Percentiles rank a stretch among this genome's conserved stretches.
phyloP scores from a whole-genome alignment of 2,888 invertebrate species.

The Hanleya hanleyi region DNA sequence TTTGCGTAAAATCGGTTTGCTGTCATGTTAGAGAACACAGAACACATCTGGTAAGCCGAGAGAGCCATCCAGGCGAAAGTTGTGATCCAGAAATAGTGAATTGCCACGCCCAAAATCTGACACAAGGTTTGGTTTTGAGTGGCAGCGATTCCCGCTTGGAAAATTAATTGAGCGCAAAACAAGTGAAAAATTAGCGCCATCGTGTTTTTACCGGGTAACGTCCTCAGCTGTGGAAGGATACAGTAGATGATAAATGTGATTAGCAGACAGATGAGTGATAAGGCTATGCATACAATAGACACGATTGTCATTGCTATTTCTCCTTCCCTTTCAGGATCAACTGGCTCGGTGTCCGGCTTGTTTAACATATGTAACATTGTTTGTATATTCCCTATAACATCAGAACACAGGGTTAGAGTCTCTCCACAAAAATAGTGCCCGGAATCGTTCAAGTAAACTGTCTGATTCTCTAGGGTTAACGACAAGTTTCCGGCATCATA shows the following conservation, averaged over 20 bases:
- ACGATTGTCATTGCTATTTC: background rate
- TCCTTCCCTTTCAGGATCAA: background rate
- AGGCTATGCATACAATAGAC: background rate
- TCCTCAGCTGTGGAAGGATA: background rate
- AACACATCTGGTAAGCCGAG: conserved; percentile 3
- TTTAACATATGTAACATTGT: background rate
- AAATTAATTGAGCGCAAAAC: background rate
- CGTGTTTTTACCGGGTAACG: conserved; percentile 1
- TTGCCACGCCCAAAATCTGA: background rate
- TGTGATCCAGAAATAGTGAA: conserved; percentile 10
- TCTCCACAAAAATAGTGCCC: background rate
- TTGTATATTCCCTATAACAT: background rate
- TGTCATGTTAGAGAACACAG: background rate
- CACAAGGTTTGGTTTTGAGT: background rate
- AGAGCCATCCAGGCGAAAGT: conserved; percentile 9
- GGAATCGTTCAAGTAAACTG: background rate
- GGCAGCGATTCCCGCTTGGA: background rate
- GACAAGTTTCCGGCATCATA: background rate
- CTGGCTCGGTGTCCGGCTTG: background rate
- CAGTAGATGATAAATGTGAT: background rate
- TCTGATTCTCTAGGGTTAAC: background rate
- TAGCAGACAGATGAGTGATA: background rate
- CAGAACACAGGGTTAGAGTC: background rate
- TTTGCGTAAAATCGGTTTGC: background rate
- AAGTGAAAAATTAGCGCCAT: background rate